These are phyloP conservation scores for Alectura lathami DNA, from an alignment of 2,113 vertebrate species.

Conservation along the genomic window DNA sequence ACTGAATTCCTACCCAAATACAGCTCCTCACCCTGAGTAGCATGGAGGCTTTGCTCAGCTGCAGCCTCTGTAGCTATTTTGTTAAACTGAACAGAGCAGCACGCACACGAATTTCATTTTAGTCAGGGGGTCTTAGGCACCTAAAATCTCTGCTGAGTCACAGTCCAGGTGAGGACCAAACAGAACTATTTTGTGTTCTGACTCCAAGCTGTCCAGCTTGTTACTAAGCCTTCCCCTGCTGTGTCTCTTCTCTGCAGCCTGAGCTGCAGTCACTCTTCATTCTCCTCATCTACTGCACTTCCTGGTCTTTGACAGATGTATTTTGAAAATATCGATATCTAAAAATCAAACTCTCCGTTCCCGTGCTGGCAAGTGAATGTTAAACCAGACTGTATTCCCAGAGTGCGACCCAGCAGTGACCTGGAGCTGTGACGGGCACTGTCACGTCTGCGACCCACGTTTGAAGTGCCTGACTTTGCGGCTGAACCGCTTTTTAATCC, in stretches of 20 bases:
- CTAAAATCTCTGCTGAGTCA: neutral
- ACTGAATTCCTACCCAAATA: neutral
- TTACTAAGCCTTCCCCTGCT: neutral
- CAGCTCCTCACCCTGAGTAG: neutral
- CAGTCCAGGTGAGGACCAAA: neutral
- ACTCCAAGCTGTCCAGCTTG: neutral
- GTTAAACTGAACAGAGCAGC: neutral
- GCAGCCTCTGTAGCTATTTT: neutral
- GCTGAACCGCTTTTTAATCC: neutral
- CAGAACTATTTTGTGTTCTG: neutral
- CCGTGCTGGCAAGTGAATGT: neutral
- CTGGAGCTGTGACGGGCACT: neutral
- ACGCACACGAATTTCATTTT: neutral
- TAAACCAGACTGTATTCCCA: neutral
- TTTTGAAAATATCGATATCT: neutral
- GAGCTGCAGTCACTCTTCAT: neutral
- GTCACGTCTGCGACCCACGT: rapidly evolving
- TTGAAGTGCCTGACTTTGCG: neutral
- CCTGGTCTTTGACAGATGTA: neutral
- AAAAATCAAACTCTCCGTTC: neutral
- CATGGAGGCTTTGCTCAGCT: neutral
- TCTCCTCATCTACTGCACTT: neutral
- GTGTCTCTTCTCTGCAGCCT: neutral
- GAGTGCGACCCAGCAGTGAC: neutral
- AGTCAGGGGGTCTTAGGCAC: neutral